Evolutionary conservation across 2,797 vertebrate species (phyloP).

Genomic region (Typhlichthys subterraneus): DNA sequence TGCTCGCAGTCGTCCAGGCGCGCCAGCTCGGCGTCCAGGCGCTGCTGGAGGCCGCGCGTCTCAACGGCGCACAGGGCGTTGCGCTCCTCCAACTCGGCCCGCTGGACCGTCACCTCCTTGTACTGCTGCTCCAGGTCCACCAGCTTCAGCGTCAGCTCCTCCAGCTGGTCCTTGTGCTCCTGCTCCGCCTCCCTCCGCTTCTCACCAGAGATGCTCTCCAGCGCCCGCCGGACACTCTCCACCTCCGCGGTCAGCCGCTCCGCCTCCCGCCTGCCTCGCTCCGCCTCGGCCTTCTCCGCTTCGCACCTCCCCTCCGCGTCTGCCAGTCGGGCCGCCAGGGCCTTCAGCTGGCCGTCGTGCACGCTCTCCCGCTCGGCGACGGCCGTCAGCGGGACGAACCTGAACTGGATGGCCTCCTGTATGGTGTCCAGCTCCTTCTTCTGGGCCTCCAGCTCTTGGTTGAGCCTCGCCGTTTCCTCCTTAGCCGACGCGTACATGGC

Average conservation of each 20-base stretch:
- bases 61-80: constrained; percentile 62
- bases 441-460: constrained; percentile 87
- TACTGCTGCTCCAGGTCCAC: constrained; percentile 74
- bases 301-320: constrained; percentile 72
- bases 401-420: constrained; percentile 89
- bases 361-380: constrained; percentile 83
- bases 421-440: constrained; percentile 91
- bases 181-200: constrained; percentile 74
- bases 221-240: constrained; percentile 71
- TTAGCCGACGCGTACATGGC: constrained; percentile 69
- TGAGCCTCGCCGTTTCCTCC: constrained; percentile 80
- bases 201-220: constrained; percentile 75
- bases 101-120: constrained; percentile 59
- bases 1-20: constrained; percentile 78
- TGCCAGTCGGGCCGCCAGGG: constrained; percentile 74
- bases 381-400: constrained; percentile 82
- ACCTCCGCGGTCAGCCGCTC: constrained; percentile 76
- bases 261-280: constrained; percentile 71
- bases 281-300: constrained; percentile 65
- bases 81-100: constrained; percentile 75
- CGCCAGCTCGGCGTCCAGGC: constrained; percentile 75
- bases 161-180: constrained; percentile 61
- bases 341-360: constrained; percentile 73
- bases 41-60: constrained; percentile 73
- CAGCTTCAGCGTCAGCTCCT: constrained; percentile 75